A percentile compares a stretch with the other conserved stretches of the same genome.
phyloP scores from a whole-genome alignment of 2,888 invertebrate genomes.

The Hermaeophaga mercurialis region DNA sequence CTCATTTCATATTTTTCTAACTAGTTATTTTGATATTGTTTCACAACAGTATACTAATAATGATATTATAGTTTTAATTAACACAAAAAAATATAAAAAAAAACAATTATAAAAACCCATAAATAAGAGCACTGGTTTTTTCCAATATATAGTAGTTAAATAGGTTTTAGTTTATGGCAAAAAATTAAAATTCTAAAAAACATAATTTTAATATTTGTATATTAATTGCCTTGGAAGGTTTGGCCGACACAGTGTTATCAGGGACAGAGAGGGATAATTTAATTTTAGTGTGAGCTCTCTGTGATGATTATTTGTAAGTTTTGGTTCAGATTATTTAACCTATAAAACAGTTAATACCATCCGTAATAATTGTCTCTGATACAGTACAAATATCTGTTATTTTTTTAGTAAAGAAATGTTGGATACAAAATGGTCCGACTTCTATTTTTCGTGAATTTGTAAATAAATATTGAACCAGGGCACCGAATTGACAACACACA shows the following conservation, averaged over 20 bases:
- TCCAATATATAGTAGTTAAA: neutral
- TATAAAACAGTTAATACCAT: constrained; percentile 13
- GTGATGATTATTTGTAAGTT: constrained; percentile 15
- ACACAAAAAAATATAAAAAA: neutral
- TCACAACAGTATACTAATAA: neutral
- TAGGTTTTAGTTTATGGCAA: neutral
- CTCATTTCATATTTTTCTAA: neutral
- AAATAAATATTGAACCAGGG: constrained; percentile 22
- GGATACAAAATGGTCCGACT: neutral
- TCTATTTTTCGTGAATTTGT: constrained; percentile 20
- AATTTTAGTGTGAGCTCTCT: constrained; percentile 17
- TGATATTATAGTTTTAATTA: neutral
- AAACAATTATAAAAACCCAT: neutral
- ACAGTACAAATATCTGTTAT: constrained; percentile 38
- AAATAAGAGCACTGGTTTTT: neutral
- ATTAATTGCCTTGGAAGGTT: neutral
- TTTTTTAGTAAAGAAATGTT: constrained; percentile 19
- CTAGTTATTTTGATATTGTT: neutral
- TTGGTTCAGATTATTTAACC: neutral
- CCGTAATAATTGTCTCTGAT: constrained; percentile 35
- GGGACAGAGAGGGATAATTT: constrained; percentile 11
- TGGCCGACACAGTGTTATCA: neutral
- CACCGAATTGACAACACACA: neutral
- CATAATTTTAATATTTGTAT: neutral
- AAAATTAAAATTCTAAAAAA: neutral